Evolutionary conservation across 1,140 invertebrate genomes (phyloP), one percentile per base, ranked within the genome.

Genomic region (Trachymyrmex cornetzi): DNA sequence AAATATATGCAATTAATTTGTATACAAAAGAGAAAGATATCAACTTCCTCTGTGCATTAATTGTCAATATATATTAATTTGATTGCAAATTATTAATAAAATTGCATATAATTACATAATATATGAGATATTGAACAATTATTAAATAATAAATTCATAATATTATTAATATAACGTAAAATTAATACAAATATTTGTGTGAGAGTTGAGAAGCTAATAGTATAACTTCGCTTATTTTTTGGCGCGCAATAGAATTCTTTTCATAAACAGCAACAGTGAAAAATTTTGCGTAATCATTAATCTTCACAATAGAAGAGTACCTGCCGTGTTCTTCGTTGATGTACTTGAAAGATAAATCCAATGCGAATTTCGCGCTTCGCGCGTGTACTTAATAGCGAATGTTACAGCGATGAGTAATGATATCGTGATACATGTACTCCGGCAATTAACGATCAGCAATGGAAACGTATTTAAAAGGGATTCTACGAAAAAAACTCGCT

Each of bases 291-390:
- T 22, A 44, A 71, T 0, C 16, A 57, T 81, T 71, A 27, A 81
- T 55, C 64, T 30, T 59, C 14, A 11, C 59, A 38, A 48, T 38
- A 71, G 9, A 53, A 24, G 27, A 53, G 48, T 57, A 24, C 3
- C 64, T 80, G 9, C 6, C 14, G n/a, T 19, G 44, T 12, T n/a
- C 79, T 19, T 11, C 27, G 27, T 14, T 71, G 79, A 81, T 81
- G 50, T 81, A 81, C 79, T 81, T 81, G 79, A 81, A 38, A 81
- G 77, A 81, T 81, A 81, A 81, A 44, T 81, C n/a, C n/a, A 24
- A 34, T 38, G 64, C 64, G 64, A 81, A 71, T 81, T 71, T 81
- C 27, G 48, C 44, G 44, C 63, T 12, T 80, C n/a, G 14, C 77
- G n/a, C 50, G 63, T 80, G 48, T 34, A 19, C 11, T 53, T 55